Base-by-base conservation (phyloP, 1,140 invertebrate species). In the Dufourea novaeangliae region DNA sequence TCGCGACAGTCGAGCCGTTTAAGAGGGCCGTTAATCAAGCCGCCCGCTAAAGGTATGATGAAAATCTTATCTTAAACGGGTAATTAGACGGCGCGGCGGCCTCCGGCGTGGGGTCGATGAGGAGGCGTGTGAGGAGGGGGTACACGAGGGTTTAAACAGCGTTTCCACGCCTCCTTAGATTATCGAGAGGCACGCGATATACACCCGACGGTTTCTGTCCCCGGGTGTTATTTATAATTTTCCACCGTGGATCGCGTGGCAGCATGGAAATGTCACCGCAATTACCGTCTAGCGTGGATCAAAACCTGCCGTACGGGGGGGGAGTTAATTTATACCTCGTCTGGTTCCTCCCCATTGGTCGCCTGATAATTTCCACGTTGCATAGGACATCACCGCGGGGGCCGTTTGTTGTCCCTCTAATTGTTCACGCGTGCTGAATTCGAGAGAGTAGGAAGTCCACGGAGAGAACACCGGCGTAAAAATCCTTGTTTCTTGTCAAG, bases 1-100 rank as follows among this genome's bases (percentile, higher is more conserved):
- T 29, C 52, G 54, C 57, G 76, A 50, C 66, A 52, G 50, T 27
- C 46, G 32, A 63, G 41, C 39, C 56, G 52, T 75, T 79, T 64
- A 75, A 75, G 61, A 61, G 54, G 20, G 69, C 57, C 76, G 82
- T 86, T 84, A 85, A 82, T 84, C 79, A 81, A 67, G 25, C 41
- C 44, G 34, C 25, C 10, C 50, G 74, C 70, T 73, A 68, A 86
- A 77, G 59, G 82, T 82, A 76, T 52, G 84, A 86, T 83, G 78
- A 83, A 71, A 86, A 84, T 86, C 81, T 86, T 86, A 86, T 86
- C 85, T 86, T 86, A 86, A 86, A 86, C 81, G 78, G 75, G 75
- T 82, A 86, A 86, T 86, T 86, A 86, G 81, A 52, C 56, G 75
- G 66, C 72, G 59, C 64, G n/a, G n/a, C n/a, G n/a, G n/a, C n/a